Base-by-base conservation (phyloP, 2,113 vertebrate species). In the Scomber scombrus region DNA sequence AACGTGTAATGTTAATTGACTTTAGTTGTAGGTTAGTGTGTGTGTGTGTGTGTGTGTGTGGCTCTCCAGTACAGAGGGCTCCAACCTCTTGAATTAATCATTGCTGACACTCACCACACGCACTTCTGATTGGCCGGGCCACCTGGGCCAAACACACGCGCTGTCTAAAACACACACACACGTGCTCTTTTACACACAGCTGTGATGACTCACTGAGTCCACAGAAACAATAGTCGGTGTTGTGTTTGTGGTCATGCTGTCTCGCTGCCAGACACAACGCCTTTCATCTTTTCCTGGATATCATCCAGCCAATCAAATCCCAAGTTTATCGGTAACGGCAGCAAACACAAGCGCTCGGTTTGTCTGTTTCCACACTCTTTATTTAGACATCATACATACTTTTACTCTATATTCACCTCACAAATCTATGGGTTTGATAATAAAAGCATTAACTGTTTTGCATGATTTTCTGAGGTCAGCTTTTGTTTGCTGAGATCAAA, bases 51-150 rank as follows among this genome's bases (percentile, higher is more conserved):
- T 52, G 18, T 29, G 14, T 29, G 14, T n/a, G 14, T 7, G 5
- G 12, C 13, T 76, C 26, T 45, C 1, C n/a, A 8, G 58, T 16
- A 52, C 63, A 65, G 12, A 71, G 23, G 18, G 57, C 66, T 78
- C n/a, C 21, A n/a, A 12, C 58, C 68, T 78, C 62, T 82, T 88
- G 54, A 82, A 85, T 89, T 79, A 91, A 83, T 85, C 58, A 81
- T 54, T 10, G 21, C 73, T n/a, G 57, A 0, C 1, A 11, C 74
- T 68, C 19, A 57, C 71, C 65, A 26, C 73, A 71, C 65, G 21
- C 73, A 67, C 14, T 34, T 68, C 8, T 82, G 65, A 80, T 78
- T 47, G 78, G 54, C 75, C 58, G 60, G 75, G 52, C 70, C 85
- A 74, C 78, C 81, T 85, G 85, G 86, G 52, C 51, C 19, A 52